Percentiles rank a stretch among this genome's conserved stretches.
phyloP scores from a whole-genome alignment of 2,888 invertebrate genomes.

The Abrostola triplasia region DNA sequence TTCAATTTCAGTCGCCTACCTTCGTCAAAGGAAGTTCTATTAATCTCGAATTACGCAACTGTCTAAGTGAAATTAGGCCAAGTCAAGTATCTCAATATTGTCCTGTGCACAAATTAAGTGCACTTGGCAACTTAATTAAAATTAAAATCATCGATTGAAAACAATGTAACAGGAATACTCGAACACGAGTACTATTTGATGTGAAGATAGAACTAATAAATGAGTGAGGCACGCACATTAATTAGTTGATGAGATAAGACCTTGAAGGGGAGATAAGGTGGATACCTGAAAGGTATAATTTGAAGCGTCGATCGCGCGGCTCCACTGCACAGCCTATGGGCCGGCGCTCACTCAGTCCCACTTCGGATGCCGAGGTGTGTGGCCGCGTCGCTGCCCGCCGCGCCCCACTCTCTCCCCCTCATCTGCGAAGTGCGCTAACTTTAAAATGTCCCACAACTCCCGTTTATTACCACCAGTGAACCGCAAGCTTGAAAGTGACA shows the following conservation, averaged over 20 bases:
- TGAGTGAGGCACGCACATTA: conserved; percentile 59
- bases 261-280: conserved; percentile 60
- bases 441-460: conserved; percentile 74
- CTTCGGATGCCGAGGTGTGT: conserved; percentile 61
- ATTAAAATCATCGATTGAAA: conserved; percentile 4
- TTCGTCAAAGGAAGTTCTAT: conserved; percentile 55
- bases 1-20: conserved; percentile 53
- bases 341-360: conserved; percentile 66
- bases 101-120: conserved; percentile 22
- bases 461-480: conserved; percentile 64
- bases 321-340: conserved; percentile 51
- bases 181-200: conserved; percentile 42
- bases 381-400: conserved; percentile 58
- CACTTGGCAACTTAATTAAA: conserved; percentile 12
- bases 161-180: conserved; percentile 20
- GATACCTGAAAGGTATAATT: conserved; percentile 69
- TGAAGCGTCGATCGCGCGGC: conserved; percentile 58
- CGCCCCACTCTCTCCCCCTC: conserved; percentile 52
- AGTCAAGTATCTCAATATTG: conserved; percentile 34
- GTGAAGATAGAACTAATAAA: conserved; percentile 51
- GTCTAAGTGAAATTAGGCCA: conserved; percentile 43
- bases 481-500: conserved; percentile 71
- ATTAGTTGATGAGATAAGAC: conserved; percentile 62
- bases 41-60: conserved; percentile 55
- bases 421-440: conserved; percentile 72